Evolutionary conservation across 2,113 vertebrate genomes (phyloP).

Genomic region (Xenopus borealis): DNA sequence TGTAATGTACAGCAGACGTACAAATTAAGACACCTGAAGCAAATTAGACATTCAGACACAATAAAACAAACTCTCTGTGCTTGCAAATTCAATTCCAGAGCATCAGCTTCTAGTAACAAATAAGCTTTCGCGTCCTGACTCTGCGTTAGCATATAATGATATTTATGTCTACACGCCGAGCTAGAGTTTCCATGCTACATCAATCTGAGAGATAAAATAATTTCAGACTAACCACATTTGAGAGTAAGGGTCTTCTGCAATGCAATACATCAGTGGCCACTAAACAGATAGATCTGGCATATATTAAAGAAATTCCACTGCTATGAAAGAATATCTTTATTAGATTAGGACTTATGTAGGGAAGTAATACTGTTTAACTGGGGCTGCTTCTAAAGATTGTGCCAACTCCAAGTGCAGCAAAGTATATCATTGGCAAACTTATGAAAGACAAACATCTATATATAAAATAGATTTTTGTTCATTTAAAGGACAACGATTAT

Average conservation of each 20-base stretch:
- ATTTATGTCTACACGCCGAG: slow-evolving; percentile 17
- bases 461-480: not conserved
- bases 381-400: not conserved
- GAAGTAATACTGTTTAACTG: slow-evolving; percentile 5
- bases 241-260: not conserved
- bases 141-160: not conserved
- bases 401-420: not conserved
- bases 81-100: slow-evolving; percentile 15
- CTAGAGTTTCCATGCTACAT: slow-evolving; percentile 4
- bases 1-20: not conserved
- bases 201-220: slow-evolving; percentile 30
- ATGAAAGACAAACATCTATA: not conserved
- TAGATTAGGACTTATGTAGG: slow-evolving; percentile 6
- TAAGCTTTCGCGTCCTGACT: slow-evolving; percentile 1
- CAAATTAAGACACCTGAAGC: not conserved
- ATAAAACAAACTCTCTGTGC: not conserved
- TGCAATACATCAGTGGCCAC: slow-evolving; percentile 16
- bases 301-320: slow-evolving; percentile 22
- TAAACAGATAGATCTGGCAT: slow-evolving; percentile 27
- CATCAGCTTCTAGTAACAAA: slow-evolving; percentile 5
- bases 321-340: slow-evolving; percentile 16
- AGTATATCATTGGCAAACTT: not conserved
- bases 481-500: not conserved
- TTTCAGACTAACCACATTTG: slow-evolving; percentile 27
- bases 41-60: not conserved